Evolutionary conservation across 2,888 invertebrate genomes (phyloP).

Genomic region (Ophioninae sp.): DNA sequence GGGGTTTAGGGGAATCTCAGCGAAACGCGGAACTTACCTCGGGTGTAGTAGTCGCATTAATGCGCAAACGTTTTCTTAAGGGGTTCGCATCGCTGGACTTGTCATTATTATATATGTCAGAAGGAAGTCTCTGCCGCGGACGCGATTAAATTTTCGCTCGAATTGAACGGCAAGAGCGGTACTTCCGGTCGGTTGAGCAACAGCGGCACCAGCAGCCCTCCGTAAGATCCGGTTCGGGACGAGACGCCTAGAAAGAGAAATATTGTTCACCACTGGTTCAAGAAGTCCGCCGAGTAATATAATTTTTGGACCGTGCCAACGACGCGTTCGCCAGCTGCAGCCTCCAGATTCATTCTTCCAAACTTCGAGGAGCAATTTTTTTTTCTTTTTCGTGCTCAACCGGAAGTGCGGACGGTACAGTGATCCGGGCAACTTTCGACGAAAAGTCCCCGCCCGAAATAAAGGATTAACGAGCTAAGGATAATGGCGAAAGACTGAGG

Average conservation of each 20-base stretch:
- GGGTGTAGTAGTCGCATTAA: neutral
- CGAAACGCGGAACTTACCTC: conserved; percentile 2
- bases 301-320: conserved; percentile 28
- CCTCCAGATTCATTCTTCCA: conserved; percentile 54
- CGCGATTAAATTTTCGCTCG: conserved; percentile 55
- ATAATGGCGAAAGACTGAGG: conserved; percentile 59
- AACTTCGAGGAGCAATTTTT: conserved; percentile 41
- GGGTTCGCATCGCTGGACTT: conserved; percentile 52
- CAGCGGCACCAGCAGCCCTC: conserved; percentile 14
- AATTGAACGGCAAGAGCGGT: conserved; percentile 40
- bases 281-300: conserved; percentile 20
- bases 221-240: neutral
- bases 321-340: conserved; percentile 45
- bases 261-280: conserved; percentile 22
- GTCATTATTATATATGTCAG: conserved; percentile 51
- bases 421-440: neutral
- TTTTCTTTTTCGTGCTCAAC: conserved; percentile 8
- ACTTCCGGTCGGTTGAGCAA: conserved; percentile 56
- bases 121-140: conserved; percentile 56
- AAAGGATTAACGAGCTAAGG: conserved; percentile 20
- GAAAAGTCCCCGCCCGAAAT: conserved; percentile 23
- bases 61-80: conserved; percentile 25
- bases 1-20: neutral
- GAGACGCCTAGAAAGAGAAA: conserved; percentile 24
- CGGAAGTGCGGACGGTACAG: neutral